A percentile compares a stretch with the other conserved stretches of the same genome.
Evolutionary conservation across 2,797 vertebrate genomes (phyloP).

Genomic region (Glossophaga mutica): DNA sequence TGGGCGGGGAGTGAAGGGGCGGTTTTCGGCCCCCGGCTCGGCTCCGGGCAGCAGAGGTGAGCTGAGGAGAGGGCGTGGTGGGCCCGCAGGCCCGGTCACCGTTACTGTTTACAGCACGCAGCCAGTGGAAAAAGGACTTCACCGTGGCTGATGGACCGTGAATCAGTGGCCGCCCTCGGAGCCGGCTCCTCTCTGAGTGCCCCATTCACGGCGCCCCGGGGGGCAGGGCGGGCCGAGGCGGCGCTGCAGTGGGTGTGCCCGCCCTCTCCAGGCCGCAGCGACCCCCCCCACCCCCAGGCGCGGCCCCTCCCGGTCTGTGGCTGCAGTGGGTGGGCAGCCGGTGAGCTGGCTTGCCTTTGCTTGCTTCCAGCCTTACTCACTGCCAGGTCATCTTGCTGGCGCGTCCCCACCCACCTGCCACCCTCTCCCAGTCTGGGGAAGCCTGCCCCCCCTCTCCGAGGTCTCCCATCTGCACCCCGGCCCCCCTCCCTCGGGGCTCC

Average conservation of each 20-base stretch:
- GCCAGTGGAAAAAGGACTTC: conserved; percentile 78
- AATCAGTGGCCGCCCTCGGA: conserved; percentile 61
- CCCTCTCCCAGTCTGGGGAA: neutral
- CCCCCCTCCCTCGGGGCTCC: fast-evolving
- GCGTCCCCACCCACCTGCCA: neutral
- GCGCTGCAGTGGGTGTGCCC: neutral
- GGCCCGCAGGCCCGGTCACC: conserved; percentile 51
- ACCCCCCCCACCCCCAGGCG: fast-evolving
- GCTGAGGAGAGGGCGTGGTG: neutral
- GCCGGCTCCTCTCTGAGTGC: conserved; percentile 40
- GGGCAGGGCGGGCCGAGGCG: neutral
- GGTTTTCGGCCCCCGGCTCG: neutral
- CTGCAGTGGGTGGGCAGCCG: neutral
- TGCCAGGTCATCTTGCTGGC: neutral
- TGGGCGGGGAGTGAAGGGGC: fast-evolving
- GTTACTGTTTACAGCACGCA: conserved; percentile 76
- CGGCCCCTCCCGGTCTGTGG: neutral
- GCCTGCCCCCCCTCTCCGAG: fast-evolving
- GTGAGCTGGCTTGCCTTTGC: neutral
- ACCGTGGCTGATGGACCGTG: conserved; percentile 16
- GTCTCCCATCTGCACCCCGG: neutral
- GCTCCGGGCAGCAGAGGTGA: neutral
- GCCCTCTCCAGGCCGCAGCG: neutral
- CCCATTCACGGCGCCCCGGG: conserved; percentile 45
- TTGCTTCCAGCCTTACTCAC: neutral